A percentile compares a stretch with the other conserved stretches of the same genome.
These are phyloP conservation scores for Bombyx mandarina DNA, from an alignment of 1,140 invertebrate species.

Conservation along the genomic window DNA sequence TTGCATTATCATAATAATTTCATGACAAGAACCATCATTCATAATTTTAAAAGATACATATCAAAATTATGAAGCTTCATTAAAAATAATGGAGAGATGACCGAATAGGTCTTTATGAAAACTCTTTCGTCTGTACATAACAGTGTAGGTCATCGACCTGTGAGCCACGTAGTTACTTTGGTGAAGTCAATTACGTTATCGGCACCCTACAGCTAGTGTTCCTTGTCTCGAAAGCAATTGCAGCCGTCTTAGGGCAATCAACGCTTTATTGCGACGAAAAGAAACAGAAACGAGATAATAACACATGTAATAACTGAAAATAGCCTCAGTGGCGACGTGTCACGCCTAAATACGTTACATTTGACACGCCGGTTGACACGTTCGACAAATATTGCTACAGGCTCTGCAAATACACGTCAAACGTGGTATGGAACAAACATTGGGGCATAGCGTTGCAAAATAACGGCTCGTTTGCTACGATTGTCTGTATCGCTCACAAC, in stretches of 20 bases:
- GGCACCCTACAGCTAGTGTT: constrained; percentile 40
- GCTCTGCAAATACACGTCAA: constrained; percentile 56
- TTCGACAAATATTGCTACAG: constrained; percentile 65
- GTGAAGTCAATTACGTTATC: constrained; percentile 21
- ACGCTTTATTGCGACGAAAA: constrained; percentile 55
- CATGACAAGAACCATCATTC: too few species aligned
- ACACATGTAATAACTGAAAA: constrained; percentile 57
- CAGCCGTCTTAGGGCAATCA: constrained; percentile 44
- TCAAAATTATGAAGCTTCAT: too few species aligned
- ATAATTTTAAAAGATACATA: too few species aligned
- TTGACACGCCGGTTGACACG: constrained; percentile 56
- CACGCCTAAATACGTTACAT: constrained; percentile 53
- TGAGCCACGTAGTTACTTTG: neutral
- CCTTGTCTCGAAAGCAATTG: constrained; percentile 30
- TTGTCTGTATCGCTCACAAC: constrained; percentile 32
- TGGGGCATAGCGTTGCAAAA: constrained; percentile 53
- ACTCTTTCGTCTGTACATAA: too few species aligned
- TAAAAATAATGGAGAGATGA: too few species aligned
- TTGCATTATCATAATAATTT: too few species aligned
- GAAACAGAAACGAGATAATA: constrained; percentile 54
- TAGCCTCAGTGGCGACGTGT: constrained; percentile 46
- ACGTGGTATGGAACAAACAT: constrained; percentile 35
- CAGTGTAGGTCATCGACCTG: neutral
- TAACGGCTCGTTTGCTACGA: constrained; percentile 40
- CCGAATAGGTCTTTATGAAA: too few species aligned